phyloP scores from a whole-genome alignment of 1,140 invertebrate species.

The Solenopsis fugax region DNA sequence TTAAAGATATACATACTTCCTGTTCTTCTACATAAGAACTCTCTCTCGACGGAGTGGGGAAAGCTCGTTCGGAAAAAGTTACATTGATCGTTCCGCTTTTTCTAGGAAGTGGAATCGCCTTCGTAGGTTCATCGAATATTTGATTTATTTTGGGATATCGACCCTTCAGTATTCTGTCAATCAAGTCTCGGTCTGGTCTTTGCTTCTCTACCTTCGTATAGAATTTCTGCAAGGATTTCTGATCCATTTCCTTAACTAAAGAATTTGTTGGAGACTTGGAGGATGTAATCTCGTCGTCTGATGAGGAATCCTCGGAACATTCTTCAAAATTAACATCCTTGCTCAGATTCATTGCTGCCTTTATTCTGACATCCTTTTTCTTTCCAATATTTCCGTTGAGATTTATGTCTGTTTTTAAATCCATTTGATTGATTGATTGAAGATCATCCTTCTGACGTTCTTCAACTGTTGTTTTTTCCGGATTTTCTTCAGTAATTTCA shows the following conservation, averaged over 20 bases:
- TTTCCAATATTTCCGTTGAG: background rate
- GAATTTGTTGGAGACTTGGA: background rate
- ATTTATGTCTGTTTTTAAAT: background rate
- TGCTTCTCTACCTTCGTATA: constrained; percentile 42
- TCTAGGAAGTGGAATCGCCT: constrained; percentile 88
- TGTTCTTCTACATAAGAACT: constrained; percentile 91
- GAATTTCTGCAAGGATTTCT: constrained; percentile 51
- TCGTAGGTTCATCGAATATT: constrained; percentile 74
- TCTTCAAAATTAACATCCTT: constrained; percentile 27
- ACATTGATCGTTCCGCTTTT: constrained; percentile 88
- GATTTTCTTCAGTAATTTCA: background rate
- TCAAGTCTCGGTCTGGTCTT: constrained; percentile 69
- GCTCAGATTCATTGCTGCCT: background rate
- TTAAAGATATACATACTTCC: constrained; percentile 86
- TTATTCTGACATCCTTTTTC: background rate
- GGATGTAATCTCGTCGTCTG: constrained; percentile 57
- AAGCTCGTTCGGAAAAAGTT: constrained; percentile 91
- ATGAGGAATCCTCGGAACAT: constrained; percentile 73
- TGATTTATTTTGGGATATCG: constrained; percentile 70
- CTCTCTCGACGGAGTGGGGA: constrained; percentile 94
- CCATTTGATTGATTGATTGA: constrained; percentile 4
- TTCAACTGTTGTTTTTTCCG: background rate
- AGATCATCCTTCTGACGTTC: background rate
- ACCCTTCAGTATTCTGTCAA: constrained; percentile 72
- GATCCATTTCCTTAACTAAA: background rate